These are phyloP conservation scores for Misgurnus mizolepis DNA, from an alignment of 2,113 vertebrate species.

Conservation along the genomic window DNA sequence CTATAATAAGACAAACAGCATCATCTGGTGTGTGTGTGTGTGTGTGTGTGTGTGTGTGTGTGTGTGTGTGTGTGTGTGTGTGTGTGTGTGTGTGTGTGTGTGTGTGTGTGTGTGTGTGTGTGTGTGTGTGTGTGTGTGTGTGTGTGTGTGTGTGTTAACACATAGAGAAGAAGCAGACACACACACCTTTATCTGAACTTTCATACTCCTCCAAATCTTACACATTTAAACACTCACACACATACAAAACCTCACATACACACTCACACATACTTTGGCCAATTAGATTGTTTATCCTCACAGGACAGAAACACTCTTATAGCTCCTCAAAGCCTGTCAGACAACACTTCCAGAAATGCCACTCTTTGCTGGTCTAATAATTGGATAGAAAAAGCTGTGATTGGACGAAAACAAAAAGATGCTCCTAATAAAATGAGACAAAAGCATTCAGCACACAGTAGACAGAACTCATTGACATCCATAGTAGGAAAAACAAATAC, in stretches of 20 bases:
- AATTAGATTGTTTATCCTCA: slow-evolving; percentile 16
- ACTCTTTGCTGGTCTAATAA: slow-evolving; percentile 4
- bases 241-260: not conserved
- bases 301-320: not conserved
- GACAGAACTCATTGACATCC: no score
- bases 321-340: not conserved
- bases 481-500: no score
- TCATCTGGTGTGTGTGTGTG: not conserved
- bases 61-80: no score
- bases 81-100: not conserved
- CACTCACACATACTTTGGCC: not conserved
- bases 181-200: not conserved
- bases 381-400: not conserved
- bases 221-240: not conserved
- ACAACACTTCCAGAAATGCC: slow-evolving; percentile 6
- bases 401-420: not conserved
- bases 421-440: no score
- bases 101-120: not conserved
- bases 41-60: not conserved
- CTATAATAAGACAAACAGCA: slow-evolving; percentile 16
- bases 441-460: no score
- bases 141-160: not conserved
- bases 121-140: no score
- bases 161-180: not conserved
- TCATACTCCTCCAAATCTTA: not conserved